Base-by-base conservation (phyloP, 2,113 vertebrate genomes). In the Nyctereutes procyonoides region DNA sequence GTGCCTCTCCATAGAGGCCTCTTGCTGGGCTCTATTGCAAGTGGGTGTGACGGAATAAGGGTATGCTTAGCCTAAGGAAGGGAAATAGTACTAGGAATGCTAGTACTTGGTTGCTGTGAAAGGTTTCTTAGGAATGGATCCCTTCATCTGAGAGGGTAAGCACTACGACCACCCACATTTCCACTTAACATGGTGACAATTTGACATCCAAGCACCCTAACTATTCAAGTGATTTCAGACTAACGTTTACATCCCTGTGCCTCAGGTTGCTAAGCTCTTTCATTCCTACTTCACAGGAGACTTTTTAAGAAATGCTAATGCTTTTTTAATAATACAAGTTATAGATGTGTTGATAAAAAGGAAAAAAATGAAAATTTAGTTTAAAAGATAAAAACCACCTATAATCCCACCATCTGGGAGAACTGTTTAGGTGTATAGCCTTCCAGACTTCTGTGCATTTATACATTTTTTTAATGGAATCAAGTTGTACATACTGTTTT, bases 401-500 rank as follows among this genome's bases (percentile, higher is more conserved):
- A 12, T 8, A 74, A 73, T 84, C 90, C 48, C 19, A 85, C 63
- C 65, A 58, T 96, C 90, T 81, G 85, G 63, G 71, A 96, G 30
- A 88, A 80, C 90, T 97, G 48, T 95, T 84, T 65, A 96, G 51
- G 43, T 73, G 9, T 77, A 51, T 89, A 62, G 65, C 73, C 77
- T 92, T 96, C 90, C 88, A 97, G 84, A 88, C 63, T 95, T 79
- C n/a, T 97, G 80, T 92, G 48, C 87, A 63, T 93, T 97, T 95
- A 35, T 81, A 94, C 79, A 30, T 92, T 95, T 96, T 74, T 86
- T 71, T 24, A 94, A 85, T 79, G 94, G 79, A 73, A 94, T 96
- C 94, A 96, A 83, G 74, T 95, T 97, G 95, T 98, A 96, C 88
- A 82, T 94, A 91, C 63, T 85, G 76, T 96, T 98, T 95, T 97